phyloP scores from a whole-genome alignment of 2,888 invertebrate genomes.

The Caenorhabditis sp. region DNA sequence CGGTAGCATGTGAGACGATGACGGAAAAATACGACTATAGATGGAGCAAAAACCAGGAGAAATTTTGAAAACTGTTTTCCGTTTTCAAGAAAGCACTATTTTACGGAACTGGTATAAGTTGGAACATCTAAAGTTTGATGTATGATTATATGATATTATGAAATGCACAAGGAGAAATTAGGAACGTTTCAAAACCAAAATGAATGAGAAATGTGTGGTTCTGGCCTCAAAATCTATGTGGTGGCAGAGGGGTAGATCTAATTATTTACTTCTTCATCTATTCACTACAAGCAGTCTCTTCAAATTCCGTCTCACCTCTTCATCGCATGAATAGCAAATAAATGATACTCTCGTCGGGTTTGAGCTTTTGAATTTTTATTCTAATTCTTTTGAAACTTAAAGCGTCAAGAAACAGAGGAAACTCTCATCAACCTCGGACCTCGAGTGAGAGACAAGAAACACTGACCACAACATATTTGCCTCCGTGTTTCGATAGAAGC shows the following conservation, averaged over 20 bases:
- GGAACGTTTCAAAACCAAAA: conserved; percentile 1
- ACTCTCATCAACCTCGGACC: too few species aligned
- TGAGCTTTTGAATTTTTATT: conserved; percentile 24
- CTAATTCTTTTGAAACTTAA: conserved; percentile 15
- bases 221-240: conserved; percentile 13
- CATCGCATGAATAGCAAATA: conserved; percentile 59
- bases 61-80: too few species aligned
- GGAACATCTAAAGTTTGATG: too few species aligned
- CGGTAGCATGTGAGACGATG: not conserved
- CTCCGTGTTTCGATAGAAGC: conserved; percentile 40
- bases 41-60: too few species aligned
- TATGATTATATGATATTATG: too few species aligned
- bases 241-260: conserved; percentile 39
- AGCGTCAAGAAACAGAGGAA: conserved; percentile 27
- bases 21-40: too few species aligned
- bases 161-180: too few species aligned
- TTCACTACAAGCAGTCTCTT: conserved; percentile 11
- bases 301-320: conserved; percentile 45
- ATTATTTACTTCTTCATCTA: conserved; percentile 61
- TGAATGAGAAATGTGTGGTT: not conserved
- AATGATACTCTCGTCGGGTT: conserved; percentile 46
- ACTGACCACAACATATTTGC: conserved; percentile 49
- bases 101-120: too few species aligned
- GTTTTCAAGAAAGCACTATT: too few species aligned
- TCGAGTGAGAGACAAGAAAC: not conserved